Evolutionary conservation across 2,113 vertebrate species (phyloP).

Genomic region (Ciconia stormi): DNA sequence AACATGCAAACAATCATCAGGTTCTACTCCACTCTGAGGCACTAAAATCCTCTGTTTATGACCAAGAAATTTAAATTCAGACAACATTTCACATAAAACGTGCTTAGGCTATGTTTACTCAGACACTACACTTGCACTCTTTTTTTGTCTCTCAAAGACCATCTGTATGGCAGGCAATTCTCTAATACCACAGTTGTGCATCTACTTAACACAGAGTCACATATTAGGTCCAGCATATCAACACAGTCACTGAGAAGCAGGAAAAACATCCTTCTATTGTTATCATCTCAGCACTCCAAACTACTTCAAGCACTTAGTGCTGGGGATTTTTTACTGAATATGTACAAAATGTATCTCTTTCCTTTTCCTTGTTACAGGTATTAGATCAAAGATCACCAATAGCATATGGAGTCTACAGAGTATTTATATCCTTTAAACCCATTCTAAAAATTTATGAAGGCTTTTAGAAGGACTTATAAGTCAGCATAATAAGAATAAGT

Average conservation of each 20-base stretch:
- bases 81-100: not conserved
- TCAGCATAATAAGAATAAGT: not conserved
- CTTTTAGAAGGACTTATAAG: not conserved
- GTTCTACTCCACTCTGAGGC: not conserved
- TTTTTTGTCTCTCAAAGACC: not conserved
- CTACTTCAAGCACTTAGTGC: not conserved
- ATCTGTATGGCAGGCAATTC: not conserved
- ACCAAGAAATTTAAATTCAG: not conserved
- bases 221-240: not conserved
- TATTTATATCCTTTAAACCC: not conserved
- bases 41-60: not conserved
- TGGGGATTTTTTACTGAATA: not conserved
- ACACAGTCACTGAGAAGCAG: not conserved
- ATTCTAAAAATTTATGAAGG: not conserved
- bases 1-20: not conserved
- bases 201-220: not conserved
- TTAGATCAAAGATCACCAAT: not conserved
- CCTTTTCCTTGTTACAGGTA: not conserved
- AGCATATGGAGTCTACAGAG: not conserved
- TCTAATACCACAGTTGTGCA: not conserved
- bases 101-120: not conserved
- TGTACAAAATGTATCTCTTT: not conserved
- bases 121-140: not conserved
- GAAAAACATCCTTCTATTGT: not conserved
- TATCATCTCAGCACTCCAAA: not conserved